Evolutionary conservation across 2,797 vertebrate species (phyloP), one percentile per base, ranked within the genome.

Genomic region (Cyclopterus lumpus): DNA sequence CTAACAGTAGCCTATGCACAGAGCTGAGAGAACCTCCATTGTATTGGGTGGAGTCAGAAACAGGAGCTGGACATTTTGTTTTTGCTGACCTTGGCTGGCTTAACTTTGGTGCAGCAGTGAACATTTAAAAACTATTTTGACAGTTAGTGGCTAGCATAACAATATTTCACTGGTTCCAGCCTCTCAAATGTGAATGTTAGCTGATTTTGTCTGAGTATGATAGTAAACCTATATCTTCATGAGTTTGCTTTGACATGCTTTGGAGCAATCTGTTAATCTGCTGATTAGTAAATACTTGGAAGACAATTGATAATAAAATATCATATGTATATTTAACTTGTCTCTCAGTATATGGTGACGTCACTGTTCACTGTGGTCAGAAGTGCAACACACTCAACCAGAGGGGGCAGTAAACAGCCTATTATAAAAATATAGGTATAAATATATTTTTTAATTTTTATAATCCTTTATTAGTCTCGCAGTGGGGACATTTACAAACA

Each of bases 291-390:
- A 58, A 58, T 11, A 57, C 3, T 57, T 34, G 2, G 53, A 28
- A 57, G 54, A 57, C 16, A 32, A 57, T 32, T 57, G 2, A 34
- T 58, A 24, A 51, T 54, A 4, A 51, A 12, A 51, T 24, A 51
- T 24, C 26, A 55, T 51, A 12, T 11, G 22, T 24, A 24, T 51
- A 51, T 22, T 24, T 22, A 32, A 57, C 28, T 57, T 57, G 30
- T 58, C 55, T n/a, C 32, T 36, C 55, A 58, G 30, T 58, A 11
- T n/a, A 14, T 7, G 34, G 32, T 60, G 58, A 60, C n/a, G 38
- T 60, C 58, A 22, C 58, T 59, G 30, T 59, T 58, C 18, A 32
- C 30, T 58, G 30, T 58, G 55, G 57, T 36, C 55, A 14, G 34
- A n/a, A 60, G 34, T 26, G 12, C 49, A 53, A 14, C 20, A 24